These are phyloP conservation scores for Andrena cerasifolii DNA, from an alignment of 1,140 invertebrate species.

Conservation along the genomic window DNA sequence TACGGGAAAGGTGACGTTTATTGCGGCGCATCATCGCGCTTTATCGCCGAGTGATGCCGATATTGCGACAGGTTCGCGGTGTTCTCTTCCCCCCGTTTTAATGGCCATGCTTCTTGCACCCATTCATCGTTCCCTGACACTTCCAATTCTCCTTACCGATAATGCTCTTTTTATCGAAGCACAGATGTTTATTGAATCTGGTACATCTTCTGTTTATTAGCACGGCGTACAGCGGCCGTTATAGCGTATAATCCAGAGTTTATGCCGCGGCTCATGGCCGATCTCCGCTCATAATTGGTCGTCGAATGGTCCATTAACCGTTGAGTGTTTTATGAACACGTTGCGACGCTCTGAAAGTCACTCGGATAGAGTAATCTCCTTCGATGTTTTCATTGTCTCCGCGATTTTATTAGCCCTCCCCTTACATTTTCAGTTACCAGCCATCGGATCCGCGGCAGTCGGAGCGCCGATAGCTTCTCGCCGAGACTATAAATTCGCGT, in stretches of 20 bases:
- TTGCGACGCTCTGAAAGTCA: constrained; percentile 7
- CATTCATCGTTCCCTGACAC: not conserved
- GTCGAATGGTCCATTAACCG: constrained; percentile 12
- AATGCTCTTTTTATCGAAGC: not conserved
- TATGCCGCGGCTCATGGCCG: constrained; percentile 17
- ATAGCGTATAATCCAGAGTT: constrained; percentile 36
- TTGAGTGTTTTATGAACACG: constrained; percentile 37
- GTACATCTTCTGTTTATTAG: no score
- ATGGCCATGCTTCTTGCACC: no score
- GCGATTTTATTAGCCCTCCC: not conserved
- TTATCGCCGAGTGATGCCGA: not conserved
- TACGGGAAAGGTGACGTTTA: constrained; percentile 2
- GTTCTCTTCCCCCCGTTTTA: no score
- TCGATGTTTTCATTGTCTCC: constrained; percentile 1
- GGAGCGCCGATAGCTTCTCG: not conserved
- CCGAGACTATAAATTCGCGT: not conserved
- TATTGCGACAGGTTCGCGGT: not conserved
- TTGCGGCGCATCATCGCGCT: not conserved
- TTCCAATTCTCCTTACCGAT: not conserved
- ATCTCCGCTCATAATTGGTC: constrained; percentile 35
- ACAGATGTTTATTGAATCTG: not conserved
- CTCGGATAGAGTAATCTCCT: not conserved
- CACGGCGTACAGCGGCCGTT: constrained; percentile 24
- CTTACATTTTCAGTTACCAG: not conserved
- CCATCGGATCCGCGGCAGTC: no score